Evolutionary conservation across 1,140 invertebrate genomes (phyloP).

Genomic region (Atopsyche davidsoni): DNA sequence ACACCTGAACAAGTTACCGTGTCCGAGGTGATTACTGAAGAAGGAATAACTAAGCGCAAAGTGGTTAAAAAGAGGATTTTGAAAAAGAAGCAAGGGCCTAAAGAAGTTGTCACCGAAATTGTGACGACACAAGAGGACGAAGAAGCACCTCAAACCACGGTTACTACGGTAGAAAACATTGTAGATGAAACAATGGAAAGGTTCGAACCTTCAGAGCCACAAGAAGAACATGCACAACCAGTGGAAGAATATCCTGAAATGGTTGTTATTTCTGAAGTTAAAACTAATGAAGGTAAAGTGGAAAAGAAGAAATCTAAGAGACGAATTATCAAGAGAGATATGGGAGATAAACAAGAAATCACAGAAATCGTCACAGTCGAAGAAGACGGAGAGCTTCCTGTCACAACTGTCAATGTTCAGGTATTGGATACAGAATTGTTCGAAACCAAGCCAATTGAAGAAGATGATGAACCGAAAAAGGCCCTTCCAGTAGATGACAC

Average conservation of each 20-base stretch:
- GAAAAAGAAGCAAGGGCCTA: slow-evolving; percentile 34
- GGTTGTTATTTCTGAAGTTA: slow-evolving; percentile 36
- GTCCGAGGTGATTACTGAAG: slow-evolving; percentile 27
- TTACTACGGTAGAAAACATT: slow-evolving; percentile 26
- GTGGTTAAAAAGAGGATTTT: slow-evolving; percentile 32
- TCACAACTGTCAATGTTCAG: slow-evolving; percentile 33
- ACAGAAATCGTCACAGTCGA: slow-evolving; percentile 38
- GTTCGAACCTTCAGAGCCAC: slow-evolving; percentile 1
- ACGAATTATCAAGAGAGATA: slow-evolving; percentile 34
- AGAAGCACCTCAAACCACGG: slow-evolving; percentile 29
- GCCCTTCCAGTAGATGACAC: slow-evolving; percentile 16
- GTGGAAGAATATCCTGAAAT: slow-evolving; percentile 20
- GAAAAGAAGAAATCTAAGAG: slow-evolving; percentile 30
- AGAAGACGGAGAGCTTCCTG: slow-evolving; percentile 36
- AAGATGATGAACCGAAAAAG: slow-evolving; percentile 16
- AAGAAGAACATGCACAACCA: background rate
- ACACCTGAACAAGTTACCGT: slow-evolving; percentile 29
- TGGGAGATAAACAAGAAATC: slow-evolving; percentile 33
- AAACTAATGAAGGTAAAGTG: slow-evolving; percentile 32
- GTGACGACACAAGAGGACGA: slow-evolving; percentile 28
- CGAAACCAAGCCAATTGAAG: slow-evolving; percentile 16
- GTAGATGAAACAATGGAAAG: slow-evolving; percentile 12
- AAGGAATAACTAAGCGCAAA: slow-evolving; percentile 33
- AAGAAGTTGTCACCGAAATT: slow-evolving; percentile 33
- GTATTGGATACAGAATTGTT: background rate